Evolutionary conservation across 2,113 vertebrate genomes (phyloP), one percentile per base, ranked within the genome.

Genomic region (Poeciliopsis retropinna): DNA sequence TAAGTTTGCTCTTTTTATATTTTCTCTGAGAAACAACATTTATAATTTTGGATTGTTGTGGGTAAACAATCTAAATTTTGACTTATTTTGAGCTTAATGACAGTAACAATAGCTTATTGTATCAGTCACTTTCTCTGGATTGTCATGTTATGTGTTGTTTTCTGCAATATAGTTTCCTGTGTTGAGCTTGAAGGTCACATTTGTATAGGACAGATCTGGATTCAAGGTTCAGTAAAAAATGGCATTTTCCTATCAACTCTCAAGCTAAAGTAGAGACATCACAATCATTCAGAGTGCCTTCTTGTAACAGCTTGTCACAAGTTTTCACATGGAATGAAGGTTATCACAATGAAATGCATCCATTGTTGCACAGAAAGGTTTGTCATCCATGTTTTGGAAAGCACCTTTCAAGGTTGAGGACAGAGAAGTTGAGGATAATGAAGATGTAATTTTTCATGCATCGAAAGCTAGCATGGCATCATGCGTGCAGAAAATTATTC

Each of bases 291-390:
- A 0, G 69, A 76, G 63, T 70, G 70, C 64, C 70, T 51, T 79
- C 27, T 57, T 72, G 75, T 81, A 83, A 76, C 83, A 86, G 79
- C 76, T 64, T 77, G 64, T 54, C 72, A 64, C 27, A 62, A 22
- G 32, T 72, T 5, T 81, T 74, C 72, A 78, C 31, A 19, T 15
- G 27, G n/a, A 9, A 63, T 71, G 65, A 31, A 29, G 41, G 75
- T 65, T 75, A 80, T 84, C 87, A 82, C 85, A 88, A 86, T 74
- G 64, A 86, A 85, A 66, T 80, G 75, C 80, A 76, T 76, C 64
- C 47, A 27, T 89, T 84, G 87, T 73, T 88, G 87, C 85, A 81
- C 82, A 87, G 87, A 89, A 90, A 88, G 89, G 60, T 74, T 64
- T 65, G 68, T 81, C 89, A 86, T 89, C 89, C 80, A n/a, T 1